Evolutionary conservation across 1,140 invertebrate genomes (phyloP).

Genomic region (Aphis gossypii): DNA sequence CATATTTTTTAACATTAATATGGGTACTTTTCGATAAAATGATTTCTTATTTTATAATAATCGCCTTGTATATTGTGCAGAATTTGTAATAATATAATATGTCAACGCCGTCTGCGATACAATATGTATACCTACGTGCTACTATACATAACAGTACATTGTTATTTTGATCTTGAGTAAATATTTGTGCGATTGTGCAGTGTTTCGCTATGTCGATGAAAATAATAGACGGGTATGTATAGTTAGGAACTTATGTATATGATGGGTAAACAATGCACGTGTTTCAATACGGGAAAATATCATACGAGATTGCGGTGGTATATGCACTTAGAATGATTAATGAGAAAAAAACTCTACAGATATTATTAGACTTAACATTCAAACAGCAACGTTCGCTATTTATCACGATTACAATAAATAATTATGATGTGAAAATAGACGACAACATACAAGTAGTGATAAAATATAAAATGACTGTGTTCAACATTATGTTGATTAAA

Average conservation of each 20-base stretch:
- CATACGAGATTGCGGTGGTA: neutral
- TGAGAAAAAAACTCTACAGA: neutral
- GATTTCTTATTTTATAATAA: too few relatives aligned
- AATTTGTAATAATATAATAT: neutral
- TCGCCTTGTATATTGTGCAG: too few relatives aligned
- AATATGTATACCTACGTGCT: too few relatives aligned
- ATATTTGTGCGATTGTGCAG: neutral
- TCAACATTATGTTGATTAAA: neutral
- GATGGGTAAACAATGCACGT: neutral
- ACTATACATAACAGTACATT: neutral
- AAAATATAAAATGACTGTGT: neutral
- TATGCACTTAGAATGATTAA: constrained; percentile 23
- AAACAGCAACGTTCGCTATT: neutral
- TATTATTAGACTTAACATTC: neutral
- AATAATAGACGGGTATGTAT: neutral
- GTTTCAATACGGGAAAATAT: neutral
- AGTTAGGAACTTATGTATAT: neutral
- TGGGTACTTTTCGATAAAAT: too few relatives aligned
- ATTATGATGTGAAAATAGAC: neutral
- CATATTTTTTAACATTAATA: too few relatives aligned
- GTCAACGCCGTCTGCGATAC: neutral
- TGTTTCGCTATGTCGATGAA: neutral
- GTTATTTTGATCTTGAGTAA: neutral
- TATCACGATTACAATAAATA: neutral
- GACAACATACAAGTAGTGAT: neutral